Base-by-base conservation (phyloP, 2,113 vertebrate species). In the Grantiella picta region DNA sequence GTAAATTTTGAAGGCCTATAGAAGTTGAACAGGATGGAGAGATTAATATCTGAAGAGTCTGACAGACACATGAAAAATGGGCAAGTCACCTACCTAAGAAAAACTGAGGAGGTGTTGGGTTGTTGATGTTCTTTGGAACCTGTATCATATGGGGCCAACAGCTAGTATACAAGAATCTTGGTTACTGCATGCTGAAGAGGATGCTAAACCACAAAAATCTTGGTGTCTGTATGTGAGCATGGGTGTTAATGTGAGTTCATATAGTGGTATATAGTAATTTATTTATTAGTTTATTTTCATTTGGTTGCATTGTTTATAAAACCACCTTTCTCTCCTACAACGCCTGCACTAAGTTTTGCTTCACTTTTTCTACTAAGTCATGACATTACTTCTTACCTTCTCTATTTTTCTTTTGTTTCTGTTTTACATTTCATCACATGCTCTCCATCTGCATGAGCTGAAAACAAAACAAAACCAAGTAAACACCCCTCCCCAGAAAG, bases 401-500 rank as follows among this genome's bases (percentile, higher is more conserved):
- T 73, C 10, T 38, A 12, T 33, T 85, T 88, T 12, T 77, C 7
- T 35, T 64, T 73, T 28, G 2, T 44, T 75, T n/a, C 12, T 29
- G 4, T 57, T 94, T 92, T 60, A 10, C 56, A 4, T 47, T 80
- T 73, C 17, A 21, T 56, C 11, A 10, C 8, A 29, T 35, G 33
- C 33, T n/a, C 27, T 68, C 7, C 8, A 84, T 68, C 28, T 64
- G 8, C 22, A 27, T 57, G 8, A 70, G 18, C 20, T 75, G 19
- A 65, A 78, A 70, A 45, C 12, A 63, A 72, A 47, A 14, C 5
- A 56, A n/a, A n/a, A 18, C 2, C 47, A 57, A 73, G 7, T 29
- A 70, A 79, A n/a, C 10, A n/a, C 4, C 4, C 0, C 0, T 44
- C 42, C 4, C 0, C 10, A 61, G 38, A 38, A 38, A 50, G 21